Base-by-base conservation (phyloP, 2,888 invertebrate species). In the Polydrusus tereticollis region DNA sequence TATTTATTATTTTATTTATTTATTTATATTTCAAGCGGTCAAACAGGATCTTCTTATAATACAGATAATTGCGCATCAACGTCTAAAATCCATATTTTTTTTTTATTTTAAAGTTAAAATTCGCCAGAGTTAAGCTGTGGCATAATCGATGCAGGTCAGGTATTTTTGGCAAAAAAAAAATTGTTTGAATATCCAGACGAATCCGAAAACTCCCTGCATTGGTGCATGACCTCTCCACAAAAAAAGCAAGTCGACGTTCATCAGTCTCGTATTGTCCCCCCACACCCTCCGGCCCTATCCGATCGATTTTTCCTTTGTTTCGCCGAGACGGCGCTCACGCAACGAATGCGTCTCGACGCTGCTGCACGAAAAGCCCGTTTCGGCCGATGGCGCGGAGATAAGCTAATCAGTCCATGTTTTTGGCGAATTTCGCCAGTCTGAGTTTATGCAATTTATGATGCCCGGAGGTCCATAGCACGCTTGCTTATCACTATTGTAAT, bases 301-400 rank as follows among this genome's bases (percentile, higher is more conserved):
- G 62, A 73, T 73, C 73, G 73, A 73, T 73, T 73, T 73, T 73
- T 73, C 73, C 73, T 73, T 73, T 73, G 73, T 73, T 64, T 73
- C 73, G 73, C 57, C 62, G 71, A 67, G 74, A 71, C 74, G 74
- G 29, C 68, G 74, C 71, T 74, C 74, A 74, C 74, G 74, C 74
- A 74, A 74, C 60, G 68, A 65, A 71, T 67, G 71, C 71, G 74
- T 71, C 68, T 64, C 67, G 68, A 63, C 68, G 67, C 70, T 69
- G 72, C 26, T 69, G 73, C 73, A 69, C 73, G 69, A 60, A 69
- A 70, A 45, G 43, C 69, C 50, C 58, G 60, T 64, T 65, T 58
- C 67, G 73, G 63, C 72, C 72, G 71, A 71, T 67, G 71, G 65
- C 65, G 70, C 59, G 21, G 59, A 55, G 72, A 72, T 72, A 72